These are phyloP conservation scores for Pyrochroa serraticornis DNA, from an alignment of 2,888 invertebrate species.

Conservation along the genomic window DNA sequence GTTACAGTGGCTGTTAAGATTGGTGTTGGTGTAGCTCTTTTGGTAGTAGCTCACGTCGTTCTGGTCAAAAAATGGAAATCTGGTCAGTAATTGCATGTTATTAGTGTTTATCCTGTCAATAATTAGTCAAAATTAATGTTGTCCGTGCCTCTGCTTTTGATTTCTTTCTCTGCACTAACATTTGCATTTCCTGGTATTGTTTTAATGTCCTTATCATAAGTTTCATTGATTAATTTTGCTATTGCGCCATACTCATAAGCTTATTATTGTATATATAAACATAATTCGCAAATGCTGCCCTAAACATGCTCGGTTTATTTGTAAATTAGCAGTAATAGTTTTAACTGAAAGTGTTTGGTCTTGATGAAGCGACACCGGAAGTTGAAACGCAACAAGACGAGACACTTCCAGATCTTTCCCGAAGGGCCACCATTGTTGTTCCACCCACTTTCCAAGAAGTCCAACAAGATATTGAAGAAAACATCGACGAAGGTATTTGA, in stretches of 20 bases:
- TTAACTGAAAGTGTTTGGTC: neutral
- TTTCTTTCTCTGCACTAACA: conserved; percentile 48
- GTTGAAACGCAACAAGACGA: conserved; percentile 28
- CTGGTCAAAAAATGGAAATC: conserved; percentile 78
- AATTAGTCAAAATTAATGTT: conserved; percentile 30
- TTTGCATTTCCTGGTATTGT: conserved; percentile 55
- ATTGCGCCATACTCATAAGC: neutral
- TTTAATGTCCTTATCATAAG: conserved; percentile 17
- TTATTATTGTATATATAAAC: neutral
- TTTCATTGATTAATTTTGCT: conserved; percentile 1
- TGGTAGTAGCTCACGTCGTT: conserved; percentile 84
- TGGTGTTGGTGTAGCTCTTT: conserved; percentile 82
- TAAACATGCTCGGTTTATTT: too few species aligned
- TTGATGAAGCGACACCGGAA: conserved; percentile 28
- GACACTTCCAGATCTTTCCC: conserved; percentile 51
- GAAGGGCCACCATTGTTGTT: conserved; percentile 59
- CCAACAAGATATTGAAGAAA: conserved; percentile 48
- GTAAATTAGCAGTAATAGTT: neutral
- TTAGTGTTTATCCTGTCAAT: conserved; percentile 25
- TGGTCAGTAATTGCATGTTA: conserved; percentile 66
- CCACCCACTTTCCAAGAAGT: conserved; percentile 55
- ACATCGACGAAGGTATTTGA: conserved; percentile 33
- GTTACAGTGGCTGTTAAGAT: conserved; percentile 88
- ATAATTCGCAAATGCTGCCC: too few species aligned
- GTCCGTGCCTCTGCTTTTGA: conserved; percentile 35